Conservation (phyloP, 1,140 invertebrate genomes). For the Heliconius eleuchia region DNA sequence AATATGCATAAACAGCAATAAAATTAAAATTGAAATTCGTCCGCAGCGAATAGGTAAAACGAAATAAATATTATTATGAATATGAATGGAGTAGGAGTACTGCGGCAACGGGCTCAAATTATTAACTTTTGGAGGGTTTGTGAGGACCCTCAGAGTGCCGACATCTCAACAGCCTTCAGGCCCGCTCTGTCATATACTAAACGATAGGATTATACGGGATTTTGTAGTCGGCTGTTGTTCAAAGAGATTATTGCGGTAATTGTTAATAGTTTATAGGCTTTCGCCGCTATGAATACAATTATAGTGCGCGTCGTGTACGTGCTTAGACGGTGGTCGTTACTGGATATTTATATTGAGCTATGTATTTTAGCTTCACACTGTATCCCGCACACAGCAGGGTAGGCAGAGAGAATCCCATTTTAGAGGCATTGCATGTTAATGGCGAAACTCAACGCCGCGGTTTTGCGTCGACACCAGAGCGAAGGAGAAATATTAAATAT, state of each 20-base stretch:
- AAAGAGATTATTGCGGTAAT: slow-evolving; percentile 10
- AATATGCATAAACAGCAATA: slow-evolving; percentile 39
- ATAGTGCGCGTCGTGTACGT: neutral
- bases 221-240: slow-evolving; percentile 19
- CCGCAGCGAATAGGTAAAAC: slow-evolving; percentile 74
- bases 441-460: too few species aligned
- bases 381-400: too few species aligned
- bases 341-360: neutral
- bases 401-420: too few species aligned
- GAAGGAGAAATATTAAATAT: too few species aligned
- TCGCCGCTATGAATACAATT: neutral
- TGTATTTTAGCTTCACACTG: neutral
- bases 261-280: slow-evolving; percentile 14
- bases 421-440: too few species aligned
- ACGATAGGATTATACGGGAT: slow-evolving; percentile 46
- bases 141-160: slow-evolving; percentile 47
- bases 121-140: slow-evolving; percentile 75
- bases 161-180: slow-evolving; percentile 46
- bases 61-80: slow-evolving; percentile 77
- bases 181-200: slow-evolving; percentile 61
- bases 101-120: slow-evolving; percentile 70
- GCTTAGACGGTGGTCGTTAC: neutral
- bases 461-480: too few species aligned
- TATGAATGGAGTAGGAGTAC: slow-evolving; percentile 76
- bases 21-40: slow-evolving; percentile 77